Evolutionary conservation across 37 sponge, comb jelly and placozoan species (phyloP).

Genomic region (Aphrocallistes beatrix): DNA sequence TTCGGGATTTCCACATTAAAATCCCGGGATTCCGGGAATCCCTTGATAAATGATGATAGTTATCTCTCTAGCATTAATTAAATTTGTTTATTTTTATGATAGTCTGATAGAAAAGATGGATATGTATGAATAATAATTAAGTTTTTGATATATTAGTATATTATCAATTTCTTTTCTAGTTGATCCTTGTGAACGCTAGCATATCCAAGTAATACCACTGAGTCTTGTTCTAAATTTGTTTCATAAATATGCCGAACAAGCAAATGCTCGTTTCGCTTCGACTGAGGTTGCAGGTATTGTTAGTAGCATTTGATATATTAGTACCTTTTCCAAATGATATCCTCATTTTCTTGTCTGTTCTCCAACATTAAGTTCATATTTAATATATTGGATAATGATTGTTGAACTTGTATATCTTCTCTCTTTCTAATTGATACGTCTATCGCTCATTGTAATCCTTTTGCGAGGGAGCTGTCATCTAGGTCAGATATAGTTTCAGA

Average conservation of each 20-base stretch:
- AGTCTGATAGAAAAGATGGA: no score
- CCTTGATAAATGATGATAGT: background rate
- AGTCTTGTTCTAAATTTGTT: no score
- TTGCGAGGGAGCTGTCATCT: background rate
- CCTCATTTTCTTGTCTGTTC: background rate
- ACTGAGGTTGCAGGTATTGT: no score
- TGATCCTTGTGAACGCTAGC: no score
- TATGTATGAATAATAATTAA: no score
- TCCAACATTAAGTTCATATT: no score
- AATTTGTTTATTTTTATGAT: background rate
- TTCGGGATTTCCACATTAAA: background rate
- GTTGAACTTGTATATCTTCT: background rate
- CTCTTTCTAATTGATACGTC: background rate
- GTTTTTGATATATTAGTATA: no score
- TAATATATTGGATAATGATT: background rate
- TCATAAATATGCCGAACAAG: no score
- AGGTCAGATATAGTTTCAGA: background rate
- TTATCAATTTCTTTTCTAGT: no score
- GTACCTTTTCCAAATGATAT: background rate
- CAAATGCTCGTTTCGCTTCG: no score
- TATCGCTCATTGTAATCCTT: background rate
- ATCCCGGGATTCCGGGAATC: background rate
- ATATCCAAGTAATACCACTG: no score
- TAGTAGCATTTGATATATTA: background rate
- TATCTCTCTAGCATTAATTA: background rate